Evolutionary conservation across 2,113 vertebrate genomes (phyloP).

Genomic region (Abramis brama): DNA sequence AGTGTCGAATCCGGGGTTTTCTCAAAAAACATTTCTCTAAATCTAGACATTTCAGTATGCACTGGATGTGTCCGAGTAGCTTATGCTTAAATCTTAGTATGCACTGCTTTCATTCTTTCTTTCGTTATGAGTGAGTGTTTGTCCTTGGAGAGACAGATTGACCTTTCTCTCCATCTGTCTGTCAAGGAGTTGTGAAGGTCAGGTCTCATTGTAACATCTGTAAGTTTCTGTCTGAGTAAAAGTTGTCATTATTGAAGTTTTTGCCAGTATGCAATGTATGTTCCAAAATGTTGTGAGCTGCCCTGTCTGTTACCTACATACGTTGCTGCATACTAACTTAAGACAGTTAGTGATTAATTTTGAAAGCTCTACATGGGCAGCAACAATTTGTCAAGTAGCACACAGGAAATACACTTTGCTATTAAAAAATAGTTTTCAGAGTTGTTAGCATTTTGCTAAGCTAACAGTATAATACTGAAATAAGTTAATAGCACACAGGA

Average conservation of each 20-base stretch:
- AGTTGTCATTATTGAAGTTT: not conserved
- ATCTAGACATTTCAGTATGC: not conserved
- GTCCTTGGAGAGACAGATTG: not conserved
- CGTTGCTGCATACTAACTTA: not conserved
- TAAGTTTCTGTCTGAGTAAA: not conserved
- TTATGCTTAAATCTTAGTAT: not conserved
- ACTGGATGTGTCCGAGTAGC: not conserved
- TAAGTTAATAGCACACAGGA: not conserved
- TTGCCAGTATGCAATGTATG: not conserved
- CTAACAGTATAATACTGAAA: not conserved
- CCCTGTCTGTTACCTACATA: not conserved
- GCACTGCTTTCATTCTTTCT: not conserved
- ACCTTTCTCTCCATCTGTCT: not conserved
- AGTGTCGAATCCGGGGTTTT: not conserved
- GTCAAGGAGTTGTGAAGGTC: constrained; percentile 40
- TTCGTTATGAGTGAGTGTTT: not conserved
- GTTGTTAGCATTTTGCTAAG: not conserved
- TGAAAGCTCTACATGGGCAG: too few relatives aligned
- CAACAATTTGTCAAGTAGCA: not conserved
- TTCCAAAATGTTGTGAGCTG: not conserved
- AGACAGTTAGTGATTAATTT: not conserved
- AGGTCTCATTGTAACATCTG: not conserved
- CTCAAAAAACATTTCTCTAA: not conserved
- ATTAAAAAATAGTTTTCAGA: not conserved
- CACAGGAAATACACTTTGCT: not conserved